These are phyloP conservation scores for Neoitamus cyanurus DNA, from an alignment of 2,888 invertebrate genomes.

Conservation along the genomic window DNA sequence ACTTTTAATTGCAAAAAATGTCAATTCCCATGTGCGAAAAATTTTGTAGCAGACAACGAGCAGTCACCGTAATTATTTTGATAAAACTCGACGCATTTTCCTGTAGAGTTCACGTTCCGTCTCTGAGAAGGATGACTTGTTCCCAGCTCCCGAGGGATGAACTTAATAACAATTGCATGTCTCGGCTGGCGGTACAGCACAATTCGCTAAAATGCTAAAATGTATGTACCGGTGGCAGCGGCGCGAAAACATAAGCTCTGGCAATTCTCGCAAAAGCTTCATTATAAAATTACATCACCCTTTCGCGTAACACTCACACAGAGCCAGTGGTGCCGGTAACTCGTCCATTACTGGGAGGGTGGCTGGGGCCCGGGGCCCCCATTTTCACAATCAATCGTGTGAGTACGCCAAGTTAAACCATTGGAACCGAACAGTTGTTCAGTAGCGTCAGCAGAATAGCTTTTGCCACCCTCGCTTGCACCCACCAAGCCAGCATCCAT, in stretches of 20 bases:
- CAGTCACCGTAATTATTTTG: not conserved
- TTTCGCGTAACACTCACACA: slow-evolving; percentile 7
- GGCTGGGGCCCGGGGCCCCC: not conserved
- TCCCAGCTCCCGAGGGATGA: not conserved
- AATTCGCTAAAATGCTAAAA: not conserved
- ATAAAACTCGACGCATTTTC: not conserved
- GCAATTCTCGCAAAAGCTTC: not conserved
- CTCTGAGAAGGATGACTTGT: not conserved
- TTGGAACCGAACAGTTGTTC: slow-evolving; percentile 18
- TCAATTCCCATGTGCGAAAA: not conserved
- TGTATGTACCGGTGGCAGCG: not conserved
- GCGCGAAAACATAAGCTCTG: not conserved
- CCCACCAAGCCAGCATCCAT: not conserved
- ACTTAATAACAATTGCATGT: slow-evolving; percentile 1
- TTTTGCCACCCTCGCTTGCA: not conserved
- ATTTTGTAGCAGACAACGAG: not conserved
- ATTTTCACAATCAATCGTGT: slow-evolving; percentile 8
- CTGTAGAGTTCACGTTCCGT: not conserved
- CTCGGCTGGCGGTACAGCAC: not conserved
- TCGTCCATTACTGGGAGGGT: not conserved
- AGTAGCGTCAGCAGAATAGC: not conserved
- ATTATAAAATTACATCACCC: slow-evolving; percentile 11
- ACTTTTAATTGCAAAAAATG: not conserved
- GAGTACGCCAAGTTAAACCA: not conserved
- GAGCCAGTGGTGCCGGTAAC: not conserved